phyloP scores from a whole-genome alignment of 2,888 invertebrate genomes.

The Leptinotarsa haldemani region DNA sequence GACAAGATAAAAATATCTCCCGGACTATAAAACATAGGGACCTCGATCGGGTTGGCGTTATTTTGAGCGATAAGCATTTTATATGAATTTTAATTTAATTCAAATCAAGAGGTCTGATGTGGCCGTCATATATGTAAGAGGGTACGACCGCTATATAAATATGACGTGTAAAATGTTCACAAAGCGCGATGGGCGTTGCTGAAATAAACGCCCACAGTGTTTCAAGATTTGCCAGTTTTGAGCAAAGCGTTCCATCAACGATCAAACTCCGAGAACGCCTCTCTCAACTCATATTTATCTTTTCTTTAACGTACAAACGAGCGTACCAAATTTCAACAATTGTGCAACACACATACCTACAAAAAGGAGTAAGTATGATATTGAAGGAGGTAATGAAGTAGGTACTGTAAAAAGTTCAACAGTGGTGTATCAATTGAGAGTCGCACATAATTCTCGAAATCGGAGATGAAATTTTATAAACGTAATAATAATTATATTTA shows the following conservation, averaged over 20 bases:
- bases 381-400: conserved; percentile 2
- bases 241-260: conserved; percentile 52
- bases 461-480: no score
- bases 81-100: conserved; percentile 21
- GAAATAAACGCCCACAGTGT: conserved; percentile 52
- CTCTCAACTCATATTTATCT: conserved; percentile 43
- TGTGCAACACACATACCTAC: conserved; percentile 22
- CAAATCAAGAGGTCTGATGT: conserved; percentile 27
- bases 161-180: conserved; percentile 52
- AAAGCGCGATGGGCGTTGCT: conserved; percentile 52
- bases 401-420: neutral
- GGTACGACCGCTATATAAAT: conserved; percentile 50
- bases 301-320: conserved; percentile 39
- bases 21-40: neutral
- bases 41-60: neutral
- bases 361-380: conserved; percentile 22
- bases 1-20: neutral
- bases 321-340: conserved; percentile 40
- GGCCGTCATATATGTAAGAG: conserved; percentile 35
- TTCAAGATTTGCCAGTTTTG: conserved; percentile 53
- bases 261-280: conserved; percentile 45
- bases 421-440: neutral
- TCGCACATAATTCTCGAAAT: no score
- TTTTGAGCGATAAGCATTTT: conserved; percentile 13
- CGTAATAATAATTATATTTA: no score